Conservation (phyloP, 35 echinoderm and acorn worm genomes). For the Patiria miniata region DNA sequence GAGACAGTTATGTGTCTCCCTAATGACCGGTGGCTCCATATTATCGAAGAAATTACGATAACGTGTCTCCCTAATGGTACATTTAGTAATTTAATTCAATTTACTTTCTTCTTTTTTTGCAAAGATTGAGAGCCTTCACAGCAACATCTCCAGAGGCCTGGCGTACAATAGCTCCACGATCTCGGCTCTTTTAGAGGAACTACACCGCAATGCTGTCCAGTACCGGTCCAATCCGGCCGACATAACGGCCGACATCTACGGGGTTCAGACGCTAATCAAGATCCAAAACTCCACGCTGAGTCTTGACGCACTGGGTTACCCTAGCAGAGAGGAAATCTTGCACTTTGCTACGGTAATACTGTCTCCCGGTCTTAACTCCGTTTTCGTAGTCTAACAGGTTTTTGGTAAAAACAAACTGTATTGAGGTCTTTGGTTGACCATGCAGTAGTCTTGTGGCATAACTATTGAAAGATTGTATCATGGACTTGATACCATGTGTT, state of each 20-base stretch:
- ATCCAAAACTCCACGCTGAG: constrained; percentile 48
- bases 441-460: too few relatives aligned
- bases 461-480: too few relatives aligned
- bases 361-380: too few relatives aligned
- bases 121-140: background rate
- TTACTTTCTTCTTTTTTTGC: background rate
- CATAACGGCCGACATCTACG: constrained; percentile 57
- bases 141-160: background rate
- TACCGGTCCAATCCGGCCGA: constrained; percentile 70
- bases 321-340: constrained; percentile 41
- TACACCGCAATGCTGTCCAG: background rate
- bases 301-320: constrained; percentile 30
- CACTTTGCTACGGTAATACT: constrained; percentile 75
- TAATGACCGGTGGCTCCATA: too few relatives aligned
- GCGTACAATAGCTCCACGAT: background rate
- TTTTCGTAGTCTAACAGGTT: too few relatives aligned
- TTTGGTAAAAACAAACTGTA: too few relatives aligned
- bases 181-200: background rate
- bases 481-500: too few relatives aligned
- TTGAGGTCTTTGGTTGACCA: too few relatives aligned
- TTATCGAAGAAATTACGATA: too few relatives aligned
- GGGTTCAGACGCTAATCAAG: constrained; percentile 50
- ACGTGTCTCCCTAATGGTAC: too few relatives aligned
- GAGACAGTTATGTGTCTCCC: too few relatives aligned
- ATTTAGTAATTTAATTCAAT: too few relatives aligned